These are phyloP conservation scores for Formica exsecta DNA, from an alignment of 1,140 invertebrate species.

Conservation along the genomic window DNA sequence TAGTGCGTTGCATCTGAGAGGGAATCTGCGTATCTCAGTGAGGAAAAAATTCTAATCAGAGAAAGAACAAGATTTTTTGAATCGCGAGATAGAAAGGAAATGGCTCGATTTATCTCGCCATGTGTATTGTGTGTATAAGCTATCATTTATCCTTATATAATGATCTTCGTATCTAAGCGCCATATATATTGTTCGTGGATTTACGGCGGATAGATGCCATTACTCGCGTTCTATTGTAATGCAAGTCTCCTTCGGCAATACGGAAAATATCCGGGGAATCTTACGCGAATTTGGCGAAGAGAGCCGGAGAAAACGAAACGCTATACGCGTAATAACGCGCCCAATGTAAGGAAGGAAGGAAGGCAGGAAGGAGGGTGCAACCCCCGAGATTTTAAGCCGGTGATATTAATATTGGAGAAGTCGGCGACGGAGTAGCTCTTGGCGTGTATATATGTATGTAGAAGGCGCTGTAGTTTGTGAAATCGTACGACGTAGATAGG, in stretches of 20 bases:
- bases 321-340: slow-evolving; percentile 32
- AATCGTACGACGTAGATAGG: slow-evolving; percentile 15
- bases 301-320: background rate
- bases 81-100: background rate
- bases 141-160: background rate
- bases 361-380: background rate
- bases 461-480: background rate
- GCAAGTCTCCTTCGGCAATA: background rate
- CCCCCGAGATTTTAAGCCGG: slow-evolving; percentile 56
- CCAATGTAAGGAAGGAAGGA: slow-evolving; percentile 25
- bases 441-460: background rate
- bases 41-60: slow-evolving; percentile 7
- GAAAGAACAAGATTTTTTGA: slow-evolving; percentile 5
- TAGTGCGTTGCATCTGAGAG: background rate
- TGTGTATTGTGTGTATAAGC: background rate
- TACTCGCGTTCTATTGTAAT: slow-evolving; percentile 18
- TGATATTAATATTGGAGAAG: slow-evolving; percentile 68
- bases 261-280: slow-evolving; percentile 30
- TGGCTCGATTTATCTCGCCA: slow-evolving; percentile 21
- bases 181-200: slow-evolving; percentile 27
- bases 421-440: background rate
- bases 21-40: background rate
- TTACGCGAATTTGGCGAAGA: slow-evolving; percentile 16
- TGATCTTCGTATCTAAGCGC: background rate
- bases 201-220: background rate